Evolutionary conservation across 1,140 invertebrate species (phyloP).

Genomic region (Megathymus violae): DNA sequence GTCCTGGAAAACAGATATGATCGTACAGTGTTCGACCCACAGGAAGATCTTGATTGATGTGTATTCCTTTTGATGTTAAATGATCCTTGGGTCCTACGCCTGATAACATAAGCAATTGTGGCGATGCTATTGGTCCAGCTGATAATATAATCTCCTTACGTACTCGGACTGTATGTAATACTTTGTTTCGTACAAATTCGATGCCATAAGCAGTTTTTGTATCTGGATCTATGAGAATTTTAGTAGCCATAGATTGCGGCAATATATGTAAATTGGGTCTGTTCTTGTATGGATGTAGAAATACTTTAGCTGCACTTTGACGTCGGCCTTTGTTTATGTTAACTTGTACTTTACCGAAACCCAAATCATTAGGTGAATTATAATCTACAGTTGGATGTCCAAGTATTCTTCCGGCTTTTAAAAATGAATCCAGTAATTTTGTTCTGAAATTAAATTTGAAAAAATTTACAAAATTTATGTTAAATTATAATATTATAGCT

Average conservation of each 20-base stretch:
- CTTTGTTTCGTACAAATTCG: constrained; percentile 83
- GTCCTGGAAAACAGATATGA: constrained; percentile 86
- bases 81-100: constrained; percentile 86
- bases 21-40: constrained; percentile 86
- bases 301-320: constrained; percentile 84
- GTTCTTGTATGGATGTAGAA: constrained; percentile 84
- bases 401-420: constrained; percentile 83
- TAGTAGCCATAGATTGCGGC: constrained; percentile 84
- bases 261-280: constrained; percentile 88
- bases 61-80: constrained; percentile 82
- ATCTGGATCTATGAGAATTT: constrained; percentile 86
- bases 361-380: constrained; percentile 74
- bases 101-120: constrained; percentile 87
- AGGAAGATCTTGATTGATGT: constrained; percentile 76
- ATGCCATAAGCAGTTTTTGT: constrained; percentile 87
- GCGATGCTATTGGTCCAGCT: constrained; percentile 85
- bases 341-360: constrained; percentile 87
- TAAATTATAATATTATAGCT: no score
- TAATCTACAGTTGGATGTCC: constrained; percentile 84
- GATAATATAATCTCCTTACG: constrained; percentile 86
- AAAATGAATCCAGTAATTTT: constrained; percentile 80
- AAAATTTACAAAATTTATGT: no score
- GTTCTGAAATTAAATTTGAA: constrained; percentile 77
- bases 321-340: constrained; percentile 83
- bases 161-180: constrained; percentile 65